Percentiles rank a stretch among this genome's conserved stretches.
Conservation (phyloP, 2,797 vertebrate genomes). For the Hemibagrus guttatus region DNA sequence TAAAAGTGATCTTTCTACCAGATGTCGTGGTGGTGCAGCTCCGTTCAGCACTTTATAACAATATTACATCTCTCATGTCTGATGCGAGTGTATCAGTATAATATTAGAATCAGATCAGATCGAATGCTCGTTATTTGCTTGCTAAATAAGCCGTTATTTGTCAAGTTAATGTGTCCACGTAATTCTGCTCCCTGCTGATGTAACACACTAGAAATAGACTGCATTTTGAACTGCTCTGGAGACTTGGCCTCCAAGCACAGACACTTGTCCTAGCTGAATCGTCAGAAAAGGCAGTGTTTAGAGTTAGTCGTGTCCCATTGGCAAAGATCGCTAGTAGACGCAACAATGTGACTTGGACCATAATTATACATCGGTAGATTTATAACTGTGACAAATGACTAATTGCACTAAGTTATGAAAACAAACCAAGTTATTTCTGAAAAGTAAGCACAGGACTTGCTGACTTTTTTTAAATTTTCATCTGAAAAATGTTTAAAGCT, state of each 20-base stretch:
- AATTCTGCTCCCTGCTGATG: constrained; percentile 36
- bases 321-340: constrained; percentile 51
- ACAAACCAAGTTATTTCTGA: constrained; percentile 27
- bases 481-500: no score
- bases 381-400: constrained; percentile 46
- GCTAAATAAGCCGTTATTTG: constrained; percentile 5
- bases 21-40: constrained; percentile 26
- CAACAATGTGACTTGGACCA: constrained; percentile 51
- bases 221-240: constrained; percentile 31
- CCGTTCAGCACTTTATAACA: constrained; percentile 6
- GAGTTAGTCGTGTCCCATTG: constrained; percentile 49
- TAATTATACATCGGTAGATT: constrained; percentile 53
- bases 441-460: constrained; percentile 8
- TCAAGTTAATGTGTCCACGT: constrained; percentile 23
- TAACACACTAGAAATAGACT: constrained; percentile 38
- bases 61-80: background rate
- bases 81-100: background rate
- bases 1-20: constrained; percentile 39
- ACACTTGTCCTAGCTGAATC: constrained; percentile 50
- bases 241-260: constrained; percentile 34
- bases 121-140: background rate
- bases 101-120: background rate
- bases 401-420: constrained; percentile 38
- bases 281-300: constrained; percentile 57
- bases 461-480: no score